A percentile compares a stretch with the other conserved stretches of the same genome.
Evolutionary conservation across 2,888 invertebrate species (phyloP).

Genomic region (Athetis lepigone): DNA sequence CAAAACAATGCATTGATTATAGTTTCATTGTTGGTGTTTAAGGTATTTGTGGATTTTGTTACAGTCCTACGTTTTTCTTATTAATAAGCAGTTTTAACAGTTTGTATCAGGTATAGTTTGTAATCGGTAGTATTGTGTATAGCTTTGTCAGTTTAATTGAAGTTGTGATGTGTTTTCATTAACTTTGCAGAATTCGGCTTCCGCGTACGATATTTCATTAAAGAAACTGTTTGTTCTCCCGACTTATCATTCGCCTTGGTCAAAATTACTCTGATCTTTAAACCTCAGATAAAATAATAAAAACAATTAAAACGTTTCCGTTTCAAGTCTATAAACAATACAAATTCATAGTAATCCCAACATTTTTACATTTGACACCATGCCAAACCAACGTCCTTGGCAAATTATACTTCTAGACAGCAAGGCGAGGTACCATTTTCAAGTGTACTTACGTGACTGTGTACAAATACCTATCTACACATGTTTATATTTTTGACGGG

Average conservation of each 20-base stretch:
- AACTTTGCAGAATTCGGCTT: slow-evolving; percentile 4
- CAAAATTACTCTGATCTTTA: slow-evolving; percentile 47
- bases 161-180: background rate
- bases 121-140: background rate
- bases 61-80: background rate
- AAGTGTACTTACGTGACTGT: slow-evolving; percentile 36
- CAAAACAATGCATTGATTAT: slow-evolving; percentile 12
- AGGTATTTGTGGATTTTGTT: background rate
- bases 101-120: slow-evolving; percentile 2
- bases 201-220: slow-evolving; percentile 10
- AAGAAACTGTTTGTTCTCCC: slow-evolving; percentile 20
- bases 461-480: slow-evolving; percentile 16
- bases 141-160: background rate
- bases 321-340: slow-evolving; percentile 48
- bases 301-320: slow-evolving; percentile 46
- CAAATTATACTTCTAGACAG: slow-evolving; percentile 77
- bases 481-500: slow-evolving; percentile 15
- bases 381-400: slow-evolving; percentile 82
- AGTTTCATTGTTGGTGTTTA: slow-evolving; percentile 22
- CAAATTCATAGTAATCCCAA: slow-evolving; percentile 61
- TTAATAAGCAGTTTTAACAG: slow-evolving; percentile 1
- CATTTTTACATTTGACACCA: slow-evolving; percentile 76
- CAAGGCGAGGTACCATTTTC: slow-evolving; percentile 70
- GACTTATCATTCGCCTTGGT: slow-evolving; percentile 35
- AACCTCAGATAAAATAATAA: slow-evolving; percentile 45